phyloP scores from a whole-genome alignment of 2,888 invertebrate genomes.

The Meteorus cinctellus region DNA sequence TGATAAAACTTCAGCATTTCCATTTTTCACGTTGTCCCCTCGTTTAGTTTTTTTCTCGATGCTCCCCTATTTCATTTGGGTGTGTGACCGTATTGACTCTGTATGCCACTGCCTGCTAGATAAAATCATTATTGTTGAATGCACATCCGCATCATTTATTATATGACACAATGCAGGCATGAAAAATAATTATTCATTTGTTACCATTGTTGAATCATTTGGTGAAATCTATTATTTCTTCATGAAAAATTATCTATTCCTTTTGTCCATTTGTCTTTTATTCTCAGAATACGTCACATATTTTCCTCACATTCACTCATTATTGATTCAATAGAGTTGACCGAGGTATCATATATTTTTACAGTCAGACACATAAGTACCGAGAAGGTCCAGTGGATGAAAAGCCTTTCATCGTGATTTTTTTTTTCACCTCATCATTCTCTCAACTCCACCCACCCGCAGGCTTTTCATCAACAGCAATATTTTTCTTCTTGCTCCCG shows the following conservation, averaged over 20 bases:
- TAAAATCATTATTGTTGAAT: constrained; percentile 38
- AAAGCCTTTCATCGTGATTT: constrained; percentile 4
- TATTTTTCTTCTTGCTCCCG: neutral
- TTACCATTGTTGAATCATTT: neutral
- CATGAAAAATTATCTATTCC: neutral
- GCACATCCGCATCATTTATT: constrained; percentile 27
- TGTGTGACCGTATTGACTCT: constrained; percentile 4
- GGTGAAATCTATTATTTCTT: constrained; percentile 17
- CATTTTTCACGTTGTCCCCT: constrained; percentile 26
- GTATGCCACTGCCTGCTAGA: neutral
- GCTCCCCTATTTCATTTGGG: constrained; percentile 12
- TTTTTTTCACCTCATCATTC: neutral
- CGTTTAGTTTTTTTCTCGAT: neutral
- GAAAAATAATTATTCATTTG: constrained; percentile 17
- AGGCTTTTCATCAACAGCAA: constrained; percentile 25
- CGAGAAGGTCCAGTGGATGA: constrained; percentile 20
- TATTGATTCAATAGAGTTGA: constrained; percentile 25
- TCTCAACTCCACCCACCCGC: constrained; percentile 15
- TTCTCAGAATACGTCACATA: neutral
- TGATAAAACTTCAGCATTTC: constrained; percentile 25
- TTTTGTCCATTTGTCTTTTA: neutral
- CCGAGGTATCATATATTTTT: constrained; percentile 1
- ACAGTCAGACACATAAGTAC: constrained; percentile 14
- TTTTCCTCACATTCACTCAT: constrained; percentile 7
- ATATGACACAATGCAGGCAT: neutral